phyloP scores from a whole-genome alignment of 2,797 vertebrate species.

The Cetoscarus ocellatus region DNA sequence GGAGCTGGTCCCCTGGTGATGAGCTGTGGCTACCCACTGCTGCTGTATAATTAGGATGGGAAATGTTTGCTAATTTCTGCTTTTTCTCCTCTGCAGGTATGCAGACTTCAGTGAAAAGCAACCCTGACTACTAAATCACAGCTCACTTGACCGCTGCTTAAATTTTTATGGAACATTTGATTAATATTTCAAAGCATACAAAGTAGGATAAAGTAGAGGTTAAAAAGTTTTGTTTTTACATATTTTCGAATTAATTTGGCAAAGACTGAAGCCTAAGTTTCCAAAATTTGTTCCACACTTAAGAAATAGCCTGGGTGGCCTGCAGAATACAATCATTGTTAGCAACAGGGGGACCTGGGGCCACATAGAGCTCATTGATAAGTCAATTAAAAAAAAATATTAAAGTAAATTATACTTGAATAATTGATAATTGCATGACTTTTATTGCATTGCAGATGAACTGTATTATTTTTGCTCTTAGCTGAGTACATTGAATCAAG shows the following conservation, averaged over 20 bases:
- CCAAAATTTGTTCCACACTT: neutral
- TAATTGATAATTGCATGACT: too few species aligned
- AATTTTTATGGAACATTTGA: neutral
- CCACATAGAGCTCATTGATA: too few species aligned
- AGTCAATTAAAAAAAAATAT: too few species aligned
- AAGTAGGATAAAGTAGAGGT: neutral
- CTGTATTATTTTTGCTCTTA: too few species aligned
- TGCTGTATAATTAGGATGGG: conserved; percentile 35
- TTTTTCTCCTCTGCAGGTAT: conserved; percentile 8
- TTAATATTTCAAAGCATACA: neutral
- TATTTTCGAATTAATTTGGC: neutral
- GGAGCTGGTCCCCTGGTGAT: conserved; percentile 7
- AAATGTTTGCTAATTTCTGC: conserved; percentile 24
- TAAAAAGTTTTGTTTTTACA: neutral
- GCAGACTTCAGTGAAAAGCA: neutral
- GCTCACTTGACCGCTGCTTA: neutral
- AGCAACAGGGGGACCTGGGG: too few species aligned
- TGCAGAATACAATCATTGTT: too few species aligned
- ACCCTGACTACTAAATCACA: neutral
- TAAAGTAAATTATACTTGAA: too few species aligned
- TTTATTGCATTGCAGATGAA: too few species aligned
- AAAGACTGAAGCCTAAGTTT: neutral
- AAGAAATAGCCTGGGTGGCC: too few species aligned
- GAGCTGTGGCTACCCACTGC: conserved; percentile 19
- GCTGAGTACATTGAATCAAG: too few species aligned